Evolutionary conservation across 2,797 vertebrate genomes (phyloP), one percentile per base, ranked within the genome.

Genomic region (Enteromius thamalakanensis): DNA sequence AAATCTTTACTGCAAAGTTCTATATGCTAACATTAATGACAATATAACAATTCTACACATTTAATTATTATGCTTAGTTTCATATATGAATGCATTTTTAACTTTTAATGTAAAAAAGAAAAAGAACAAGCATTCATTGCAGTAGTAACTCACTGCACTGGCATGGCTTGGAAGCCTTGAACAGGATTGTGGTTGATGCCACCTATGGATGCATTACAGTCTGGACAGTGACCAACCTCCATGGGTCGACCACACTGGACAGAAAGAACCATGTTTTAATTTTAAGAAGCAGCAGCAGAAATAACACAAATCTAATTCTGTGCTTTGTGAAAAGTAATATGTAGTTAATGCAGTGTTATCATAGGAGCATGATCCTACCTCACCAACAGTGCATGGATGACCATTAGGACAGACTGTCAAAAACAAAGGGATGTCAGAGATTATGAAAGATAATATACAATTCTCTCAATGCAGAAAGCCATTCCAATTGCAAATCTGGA

Each of bases 381-480:
- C 97, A 87, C 98, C 97, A 68, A 99, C 91, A n/a, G 93, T 87
- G 83, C 96, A 98, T 0, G 91, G 94, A 86, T 99, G 98, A 78
- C 96, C 96, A 0, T 96, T 97, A 77, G 91, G 92, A 93, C 98
- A 99, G 1, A 0, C 98, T 99, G 86, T 88, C 40, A 72, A 70
- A 11, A 14, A 21, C 23, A 80, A 60, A 62, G 14, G 12, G n/a
- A 34, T 4, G 37, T 0, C 23, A 64, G 26, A 34, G 19, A 65
- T 77, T 45, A 70, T 5, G 45, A 47, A 78, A 76, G 49, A 87
- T 42, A 71, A 87, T 90, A 70, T 42, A 45, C 29, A 58, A 76
- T n/a, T 4, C 26, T 32, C 29, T 10, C 2, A 51, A 53, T 21
- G 10, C 19, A 55, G 29, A 75, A 75, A 8, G 19, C 11, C 19